Conservation (phyloP, 2,113 vertebrate genomes). For the Gopherus evgoodei region DNA sequence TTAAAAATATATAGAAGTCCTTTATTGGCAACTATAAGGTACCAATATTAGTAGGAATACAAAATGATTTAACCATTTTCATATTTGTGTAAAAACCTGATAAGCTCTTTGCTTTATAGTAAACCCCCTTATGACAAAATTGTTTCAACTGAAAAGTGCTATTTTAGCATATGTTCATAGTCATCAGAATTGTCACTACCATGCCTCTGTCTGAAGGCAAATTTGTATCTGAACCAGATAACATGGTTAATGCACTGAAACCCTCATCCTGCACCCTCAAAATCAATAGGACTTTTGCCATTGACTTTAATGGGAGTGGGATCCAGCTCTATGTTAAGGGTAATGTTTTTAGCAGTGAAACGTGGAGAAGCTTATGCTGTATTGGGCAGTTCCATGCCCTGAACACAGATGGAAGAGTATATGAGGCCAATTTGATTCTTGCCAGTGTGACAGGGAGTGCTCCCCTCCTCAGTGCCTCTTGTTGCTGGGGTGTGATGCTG, state of each 20-base stretch:
- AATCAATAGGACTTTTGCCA: slow-evolving; percentile 34
- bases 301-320: neutral
- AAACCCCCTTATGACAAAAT: neutral
- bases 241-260: slow-evolving; percentile 14
- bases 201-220: slow-evolving; percentile 34
- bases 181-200: slow-evolving; percentile 13
- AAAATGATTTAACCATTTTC: neutral
- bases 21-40: neutral
- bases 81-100: accelerated
- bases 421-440: neutral
- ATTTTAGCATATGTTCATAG: slow-evolving; percentile 11
- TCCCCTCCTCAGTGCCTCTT: neutral
- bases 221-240: slow-evolving; percentile 22
- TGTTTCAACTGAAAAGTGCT: neutral
- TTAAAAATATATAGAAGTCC: neutral
- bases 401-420: neutral
- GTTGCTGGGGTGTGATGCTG: neutral
- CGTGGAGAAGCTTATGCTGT: neutral
- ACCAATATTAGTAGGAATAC: neutral
- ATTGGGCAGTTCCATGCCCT: neutral
- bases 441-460: neutral
- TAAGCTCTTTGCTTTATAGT: neutral
- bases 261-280: neutral
- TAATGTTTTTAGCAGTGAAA: neutral
- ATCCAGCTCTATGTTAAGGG: neutral